Evolutionary conservation across 1,140 invertebrate genomes (phyloP).

Genomic region (Meloidogyne exigua): DNA sequence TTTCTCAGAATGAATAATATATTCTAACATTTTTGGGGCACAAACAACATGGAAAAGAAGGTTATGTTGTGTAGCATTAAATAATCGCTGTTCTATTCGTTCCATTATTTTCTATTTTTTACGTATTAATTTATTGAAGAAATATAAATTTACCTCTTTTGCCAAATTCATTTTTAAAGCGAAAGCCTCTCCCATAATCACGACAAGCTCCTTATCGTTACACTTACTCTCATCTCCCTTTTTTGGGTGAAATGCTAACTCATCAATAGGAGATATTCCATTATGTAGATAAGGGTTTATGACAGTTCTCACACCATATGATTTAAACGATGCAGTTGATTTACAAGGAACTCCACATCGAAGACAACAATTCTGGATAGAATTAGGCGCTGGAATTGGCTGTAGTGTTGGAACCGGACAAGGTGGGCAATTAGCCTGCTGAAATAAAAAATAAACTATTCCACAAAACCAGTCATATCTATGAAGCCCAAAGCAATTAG

Average conservation of each 20-base stretch:
- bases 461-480: neutral
- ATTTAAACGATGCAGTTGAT: neutral
- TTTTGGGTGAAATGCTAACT: neutral
- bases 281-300: neutral
- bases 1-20: neutral
- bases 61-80: neutral
- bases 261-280: conserved; percentile 7
- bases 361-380: conserved; percentile 23
- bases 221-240: conserved; percentile 11
- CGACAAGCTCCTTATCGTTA: conserved; percentile 1
- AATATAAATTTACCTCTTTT: conserved; percentile 7
- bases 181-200: conserved; percentile 19
- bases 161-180: conserved; percentile 21
- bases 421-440: neutral
- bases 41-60: neutral
- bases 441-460: neutral
- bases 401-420: neutral
- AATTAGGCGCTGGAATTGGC: neutral
- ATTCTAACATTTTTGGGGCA: conserved; percentile 12
- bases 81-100: neutral
- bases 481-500: neutral
- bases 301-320: neutral
- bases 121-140: neutral
- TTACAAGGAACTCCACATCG: neutral
- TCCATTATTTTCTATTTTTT: conserved; percentile 8